These are phyloP conservation scores for Apantesis nais DNA, from an alignment of 2,888 invertebrate genomes.

Conservation along the genomic window DNA sequence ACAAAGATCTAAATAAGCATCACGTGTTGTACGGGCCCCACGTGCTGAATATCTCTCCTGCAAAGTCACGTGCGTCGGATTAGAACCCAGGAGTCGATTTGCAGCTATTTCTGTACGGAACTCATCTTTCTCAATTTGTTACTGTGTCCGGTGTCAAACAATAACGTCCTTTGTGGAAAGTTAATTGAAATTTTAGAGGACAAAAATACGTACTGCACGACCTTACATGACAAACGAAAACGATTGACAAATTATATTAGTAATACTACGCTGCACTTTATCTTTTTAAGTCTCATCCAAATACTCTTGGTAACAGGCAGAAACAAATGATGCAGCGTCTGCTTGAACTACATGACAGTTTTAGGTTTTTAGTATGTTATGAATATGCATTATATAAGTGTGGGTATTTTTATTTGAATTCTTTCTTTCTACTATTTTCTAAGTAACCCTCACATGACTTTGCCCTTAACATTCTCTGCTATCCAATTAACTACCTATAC, in stretches of 20 bases:
- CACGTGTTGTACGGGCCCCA: constrained; percentile 45
- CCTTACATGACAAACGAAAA: constrained; percentile 3
- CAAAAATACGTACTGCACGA: constrained; percentile 12
- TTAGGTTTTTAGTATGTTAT: too few relatives aligned
- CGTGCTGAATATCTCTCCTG: constrained; percentile 46
- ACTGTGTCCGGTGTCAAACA: constrained; percentile 30
- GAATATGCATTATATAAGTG: too few relatives aligned
- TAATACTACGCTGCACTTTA: neutral
- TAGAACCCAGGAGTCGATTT: constrained; percentile 56
- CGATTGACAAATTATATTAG: constrained; percentile 9
- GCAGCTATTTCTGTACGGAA: constrained; percentile 56
- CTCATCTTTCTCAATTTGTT: constrained; percentile 42
- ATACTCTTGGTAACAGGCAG: neutral
- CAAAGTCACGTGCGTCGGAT: constrained; percentile 59
- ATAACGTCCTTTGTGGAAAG: constrained; percentile 26
- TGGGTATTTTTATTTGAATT: neutral
- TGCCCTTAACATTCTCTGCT: neutral
- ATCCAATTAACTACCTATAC: too few relatives aligned
- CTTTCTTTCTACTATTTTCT: neutral
- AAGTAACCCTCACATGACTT: too few relatives aligned
- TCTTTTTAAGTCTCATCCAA: neutral
- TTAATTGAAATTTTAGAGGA: constrained; percentile 10
- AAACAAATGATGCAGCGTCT: neutral
- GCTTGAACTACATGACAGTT: too few relatives aligned
- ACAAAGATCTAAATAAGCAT: constrained; percentile 38